Base-by-base conservation (phyloP, 2,888 invertebrate genomes). In the Allolobophora icterica region DNA sequence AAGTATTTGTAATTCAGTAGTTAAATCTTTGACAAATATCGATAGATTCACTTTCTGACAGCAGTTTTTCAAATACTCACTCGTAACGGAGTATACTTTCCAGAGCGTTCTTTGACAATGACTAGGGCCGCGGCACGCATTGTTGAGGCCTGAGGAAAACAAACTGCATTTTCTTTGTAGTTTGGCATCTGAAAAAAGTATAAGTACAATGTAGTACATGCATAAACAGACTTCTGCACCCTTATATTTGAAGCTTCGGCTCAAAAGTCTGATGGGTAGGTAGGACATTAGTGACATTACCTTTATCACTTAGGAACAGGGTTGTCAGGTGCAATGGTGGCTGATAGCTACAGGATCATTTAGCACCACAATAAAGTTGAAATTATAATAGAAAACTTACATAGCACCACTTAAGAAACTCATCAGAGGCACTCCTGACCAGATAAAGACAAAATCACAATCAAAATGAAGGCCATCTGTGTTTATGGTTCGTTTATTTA, bases 81-180 rank as follows among this genome's bases (percentile, higher is more conserved):
- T 94, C 98, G 96, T 94, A 98, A 96, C 93, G 98, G 96, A 84
- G 97, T 97, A 95, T 97, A 98, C 93, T 98, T 96, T 91, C 98
- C 98, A 93, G 97, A 97, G 96, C 98, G 98, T 95, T 98, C 98
- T 95, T 98, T 97, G 91, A 98, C 97, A 89, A 98, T 96, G 91
- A 98, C 96, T 90, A 98, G 96, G 6, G 98, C 97, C 17, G 98
- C 98, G 95, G 98, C 98, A 94, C 90, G 38, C 42, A 90, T 35
- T n/a, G 90, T 90, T n/a, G 90, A 90, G n/a, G 19, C 84, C 84
- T 90, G 84, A 40, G 90, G 38, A 38, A 90, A 90, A n/a, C 24
- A 40, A 30, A 90, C 84, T 24, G 21, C 24, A 33, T 34, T 52
- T n/a, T 52, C 34, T 40, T 84, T 84, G 84, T 90, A 90, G 87